phyloP scores from a whole-genome alignment of 2,888 invertebrate species.

The Cheilosia vernalis region DNA sequence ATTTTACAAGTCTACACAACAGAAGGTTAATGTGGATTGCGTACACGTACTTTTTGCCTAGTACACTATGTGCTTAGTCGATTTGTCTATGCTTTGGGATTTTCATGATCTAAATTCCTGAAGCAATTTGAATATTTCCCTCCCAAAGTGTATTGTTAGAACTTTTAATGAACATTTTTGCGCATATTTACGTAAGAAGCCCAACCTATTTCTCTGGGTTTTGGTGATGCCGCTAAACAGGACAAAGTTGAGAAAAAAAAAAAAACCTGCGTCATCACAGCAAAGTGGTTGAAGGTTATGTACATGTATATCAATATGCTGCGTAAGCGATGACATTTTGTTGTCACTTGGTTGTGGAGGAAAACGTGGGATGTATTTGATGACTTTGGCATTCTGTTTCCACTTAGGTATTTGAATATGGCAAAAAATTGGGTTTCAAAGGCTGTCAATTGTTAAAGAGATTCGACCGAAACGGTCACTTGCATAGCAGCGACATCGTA shows the following conservation, averaged over 20 bases:
- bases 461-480: background rate
- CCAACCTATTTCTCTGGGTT: conserved; percentile 3
- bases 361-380: conserved; percentile 16
- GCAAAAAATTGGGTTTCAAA: too few species aligned
- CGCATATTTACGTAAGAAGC: conserved; percentile 40
- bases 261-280: conserved; percentile 48
- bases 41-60: conserved; percentile 44
- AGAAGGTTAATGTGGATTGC: conserved; percentile 70
- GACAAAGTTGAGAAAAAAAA: conserved; percentile 36
- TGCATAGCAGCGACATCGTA: background rate
- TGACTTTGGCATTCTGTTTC: conserved; percentile 8
- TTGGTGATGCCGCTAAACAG: conserved; percentile 31
- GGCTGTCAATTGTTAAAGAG: background rate
- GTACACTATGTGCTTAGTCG: conserved; percentile 38
- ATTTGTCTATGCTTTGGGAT: conserved; percentile 47
- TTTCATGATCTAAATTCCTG: conserved; percentile 59
- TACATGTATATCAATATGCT: background rate
- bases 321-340: background rate
- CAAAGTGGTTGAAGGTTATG: background rate
- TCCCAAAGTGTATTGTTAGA: conserved; percentile 44
- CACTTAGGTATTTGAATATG: background rate
- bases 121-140: conserved; percentile 44
- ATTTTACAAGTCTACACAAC: conserved; percentile 28
- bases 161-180: conserved; percentile 67
- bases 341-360: background rate